Evolutionary conservation across 2,888 invertebrate species (phyloP), one percentile per base, ranked within the genome.

Genomic region (Synergus umbraculus): DNA sequence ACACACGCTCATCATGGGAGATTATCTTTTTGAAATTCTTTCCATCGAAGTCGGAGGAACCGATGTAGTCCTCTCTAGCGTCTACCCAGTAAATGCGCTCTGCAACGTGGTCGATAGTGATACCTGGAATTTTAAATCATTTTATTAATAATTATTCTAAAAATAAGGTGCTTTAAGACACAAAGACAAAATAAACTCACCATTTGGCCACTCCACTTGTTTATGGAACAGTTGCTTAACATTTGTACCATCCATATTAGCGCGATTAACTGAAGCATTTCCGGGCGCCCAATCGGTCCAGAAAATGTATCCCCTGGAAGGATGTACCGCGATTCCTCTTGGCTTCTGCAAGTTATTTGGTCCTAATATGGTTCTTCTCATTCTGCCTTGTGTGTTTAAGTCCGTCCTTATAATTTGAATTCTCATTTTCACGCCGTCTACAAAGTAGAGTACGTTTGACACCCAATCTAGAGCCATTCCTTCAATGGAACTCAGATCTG

Each of bases 381-480:
- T 96, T 87, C 96, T 93, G 0, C 96, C 96, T 79, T 93, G 93
- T 82, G 87, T 94, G 92, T 77, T 93, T 0, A 92, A 89, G 85
- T 95, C 94, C 0, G 96, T 96, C 77, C 96, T 93, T 3, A 97
- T 96, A 0, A 97, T 95, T 92, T 97, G 97, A 81, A 98, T 97
- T 89, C 95, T 96, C 86, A 95, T 95, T 60, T 95, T 93, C 78
- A 95, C 94, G 0, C 97, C 97, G 89, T 98, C 97, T 0, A 97
- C 97, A 90, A 98, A 98, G 92, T 97, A 98, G 18, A 98, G 91
- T 79, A 96, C 95, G 81, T 96, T 95, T 0, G 97, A 96, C 15
- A 97, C 95, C 97, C 97, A 98, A 92, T 98, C 98, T 76, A 96
- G 94, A 0, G 97, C 96, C 95, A 98, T 96, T 1, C 97, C 97